Evolutionary conservation across 1,140 invertebrate species (phyloP), one percentile per base, ranked within the genome.

Genomic region (Mesaphorura yosii): DNA sequence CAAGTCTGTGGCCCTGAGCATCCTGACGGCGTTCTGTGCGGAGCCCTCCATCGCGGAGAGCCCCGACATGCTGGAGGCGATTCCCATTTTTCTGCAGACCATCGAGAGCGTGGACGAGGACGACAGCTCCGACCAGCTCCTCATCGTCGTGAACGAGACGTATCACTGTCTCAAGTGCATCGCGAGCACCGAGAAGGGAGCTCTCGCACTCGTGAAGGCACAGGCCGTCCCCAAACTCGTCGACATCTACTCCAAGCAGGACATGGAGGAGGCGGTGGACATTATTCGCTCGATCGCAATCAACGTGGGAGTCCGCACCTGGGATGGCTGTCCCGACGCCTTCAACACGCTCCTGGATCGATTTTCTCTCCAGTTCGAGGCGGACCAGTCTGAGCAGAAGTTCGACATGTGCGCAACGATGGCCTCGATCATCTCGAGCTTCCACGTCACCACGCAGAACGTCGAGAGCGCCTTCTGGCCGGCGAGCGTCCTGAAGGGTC

Each of bases 1-100:
- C 68, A 89, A 90, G 72, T 90, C 87, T 2, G 80, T 93, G 17
- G 87, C 86, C 0, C 68, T 92, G 6, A 87, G 85, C 2, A 79
- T 92, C 40, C 70, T 92, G 10, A 84, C 85, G 0, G 79, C 79
- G 34, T 88, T 93, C 70, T 88, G 85, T 62, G 73, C 73, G 40
- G 86, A 88, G 62, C 73, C 81, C 54, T 82, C 84, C 65, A 65
- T 90, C 26, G 82, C 84, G 6, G 79, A 78, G 10, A 83, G 86
- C 66, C 78, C 81, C 20, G 83, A 88, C 61, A 86, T 89, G 77
- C 71, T 88, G 3, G 77, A 76, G 7, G 83, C 84, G 60, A 79
- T 88, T 59, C 83, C 84, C 40, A 81, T 83, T 0, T 78, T 91
- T 57, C 68, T 89, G 29, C 82, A 87, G 54, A 86, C 89, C 63